phyloP scores from a whole-genome alignment of 2,797 vertebrate genomes.

The Bradypodion ventrale region DNA sequence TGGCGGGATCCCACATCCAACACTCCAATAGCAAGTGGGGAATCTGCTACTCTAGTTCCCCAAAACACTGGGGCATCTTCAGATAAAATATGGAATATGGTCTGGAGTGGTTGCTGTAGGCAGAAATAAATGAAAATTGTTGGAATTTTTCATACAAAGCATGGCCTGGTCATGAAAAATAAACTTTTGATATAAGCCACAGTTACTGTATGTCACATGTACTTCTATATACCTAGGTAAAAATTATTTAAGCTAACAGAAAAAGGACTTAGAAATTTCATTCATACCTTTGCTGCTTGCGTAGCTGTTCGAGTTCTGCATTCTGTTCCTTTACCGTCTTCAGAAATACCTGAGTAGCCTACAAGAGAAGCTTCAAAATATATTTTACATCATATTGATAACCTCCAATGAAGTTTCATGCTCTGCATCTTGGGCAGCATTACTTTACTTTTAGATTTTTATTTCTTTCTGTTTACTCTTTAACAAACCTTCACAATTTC shows the following conservation, averaged over 20 bases:
- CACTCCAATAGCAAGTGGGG: neutral
- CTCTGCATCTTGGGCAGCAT: neutral
- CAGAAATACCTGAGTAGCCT: constrained; percentile 90
- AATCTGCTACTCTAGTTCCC: neutral
- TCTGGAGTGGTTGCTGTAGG: neutral
- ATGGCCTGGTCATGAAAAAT: neutral
- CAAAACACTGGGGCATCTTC: neutral
- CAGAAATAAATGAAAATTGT: neutral
- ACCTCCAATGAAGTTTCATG: neutral
- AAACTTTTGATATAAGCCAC: neutral
- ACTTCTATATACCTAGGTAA: neutral
- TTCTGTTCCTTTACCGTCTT: constrained; percentile 86
- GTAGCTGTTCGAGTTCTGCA: constrained; percentile 84
- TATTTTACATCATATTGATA: neutral
- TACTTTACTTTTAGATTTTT: neutral
- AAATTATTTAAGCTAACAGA: constrained; percentile 18
- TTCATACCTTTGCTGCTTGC: constrained; percentile 85
- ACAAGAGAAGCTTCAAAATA: constrained; percentile 60
- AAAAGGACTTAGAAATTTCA: neutral
- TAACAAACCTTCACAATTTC: neutral
- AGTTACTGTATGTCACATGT: neutral
- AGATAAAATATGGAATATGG: neutral
- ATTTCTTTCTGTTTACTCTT: neutral
- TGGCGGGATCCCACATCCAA: neutral
- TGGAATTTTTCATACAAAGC: neutral